These are phyloP conservation scores for Sepiola atlantica DNA, from an alignment of 2,888 invertebrate species.

Conservation along the genomic window DNA sequence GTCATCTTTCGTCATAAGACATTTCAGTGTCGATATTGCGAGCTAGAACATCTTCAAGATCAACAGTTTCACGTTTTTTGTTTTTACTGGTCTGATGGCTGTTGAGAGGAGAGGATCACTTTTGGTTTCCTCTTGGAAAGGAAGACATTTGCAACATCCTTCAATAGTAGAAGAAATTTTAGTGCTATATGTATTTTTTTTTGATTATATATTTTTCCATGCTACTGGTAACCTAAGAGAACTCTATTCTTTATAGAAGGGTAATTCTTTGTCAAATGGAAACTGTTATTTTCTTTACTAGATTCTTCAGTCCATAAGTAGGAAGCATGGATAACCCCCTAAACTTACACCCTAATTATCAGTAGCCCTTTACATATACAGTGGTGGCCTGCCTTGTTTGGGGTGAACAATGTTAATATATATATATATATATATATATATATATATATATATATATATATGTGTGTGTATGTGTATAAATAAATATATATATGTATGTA, in stretches of 20 bases:
- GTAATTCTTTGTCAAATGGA: no score
- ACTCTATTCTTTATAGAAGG: no score
- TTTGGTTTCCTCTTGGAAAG: neutral
- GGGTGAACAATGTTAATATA: no score
- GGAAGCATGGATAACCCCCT: no score
- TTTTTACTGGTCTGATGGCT: neutral
- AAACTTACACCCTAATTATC: no score
- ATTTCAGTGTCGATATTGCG: neutral
- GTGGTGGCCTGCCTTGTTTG: no score
- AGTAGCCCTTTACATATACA: no score
- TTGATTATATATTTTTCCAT: no score
- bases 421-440: neutral
- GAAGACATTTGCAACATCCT: slow-evolving; percentile 32
- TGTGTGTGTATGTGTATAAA: neutral
- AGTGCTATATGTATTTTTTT: no score
- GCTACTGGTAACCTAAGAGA: no score
- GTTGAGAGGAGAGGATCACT: neutral
- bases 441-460: neutral
- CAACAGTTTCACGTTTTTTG: neutral
- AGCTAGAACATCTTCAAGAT: neutral
- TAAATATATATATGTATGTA: neutral
- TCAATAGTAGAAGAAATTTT: neutral
- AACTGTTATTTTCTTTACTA: no score
- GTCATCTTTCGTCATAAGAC: neutral
- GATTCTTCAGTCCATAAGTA: no score